Evolutionary conservation across 2,113 vertebrate genomes (phyloP), one percentile per base, ranked within the genome.

Genomic region (Ailurus styani): DNA sequence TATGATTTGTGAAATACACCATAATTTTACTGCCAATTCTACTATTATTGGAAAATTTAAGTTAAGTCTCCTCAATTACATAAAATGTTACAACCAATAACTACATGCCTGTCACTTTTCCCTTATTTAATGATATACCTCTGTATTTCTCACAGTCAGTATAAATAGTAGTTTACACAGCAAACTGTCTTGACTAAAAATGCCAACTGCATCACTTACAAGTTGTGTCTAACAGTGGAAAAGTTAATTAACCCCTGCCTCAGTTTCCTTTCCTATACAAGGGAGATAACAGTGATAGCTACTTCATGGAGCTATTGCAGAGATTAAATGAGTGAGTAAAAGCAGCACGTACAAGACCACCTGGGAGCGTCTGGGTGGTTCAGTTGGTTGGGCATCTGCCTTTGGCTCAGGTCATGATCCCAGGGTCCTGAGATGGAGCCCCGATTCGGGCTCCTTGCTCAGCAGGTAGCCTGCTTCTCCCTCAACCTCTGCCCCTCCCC

Each of bases 41-140:
- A 96, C 52, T 79, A 87, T 15, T 91, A 68, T 3, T 57, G 13
- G 42, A 93, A 95, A 93, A 93, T 93, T 83, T 83, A 77, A 93
- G 85, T 55, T 54, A 87, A 78, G n/a, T 78, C 93, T 87, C 47
- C 50, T 86, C 31, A 89, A 52, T 50, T 64, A 83, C 7, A 85
- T 89, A 93, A 83, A 72, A 42, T 10, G 45, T 70, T 79, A 81
- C 8, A 60, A 72, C 12, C 42, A 95, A 3, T 75, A 93, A 87
- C 73, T 23, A 31, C 10, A 68, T 47, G 20, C 34, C 52, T 87
- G 31, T 87, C 45, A 60, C 9, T 86, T 66, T 70, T 62, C 37
- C 68, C 50, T 83, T 55, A 72, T 29, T 82, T 40, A 90, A 4
- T n/a, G 7, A 45, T 17, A 64, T 21, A 40, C 62, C 50, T 77